These are phyloP conservation scores for Myoxocephalus aenaeus DNA, from an alignment of 2,797 vertebrate genomes.

Conservation along the genomic window DNA sequence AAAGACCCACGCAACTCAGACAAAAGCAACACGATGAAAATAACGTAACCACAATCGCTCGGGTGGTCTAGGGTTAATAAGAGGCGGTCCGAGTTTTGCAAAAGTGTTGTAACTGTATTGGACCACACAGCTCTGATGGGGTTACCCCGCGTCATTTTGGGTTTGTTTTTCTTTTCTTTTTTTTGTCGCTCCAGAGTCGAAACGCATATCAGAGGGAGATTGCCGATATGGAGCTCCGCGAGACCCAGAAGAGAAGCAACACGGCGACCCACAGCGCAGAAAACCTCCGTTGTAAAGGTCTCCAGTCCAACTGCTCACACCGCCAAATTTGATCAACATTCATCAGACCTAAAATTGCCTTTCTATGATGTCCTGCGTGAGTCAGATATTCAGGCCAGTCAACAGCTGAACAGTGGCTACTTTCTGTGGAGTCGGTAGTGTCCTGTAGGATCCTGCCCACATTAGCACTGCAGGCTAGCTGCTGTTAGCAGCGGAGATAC, in stretches of 20 bases:
- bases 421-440: not conserved
- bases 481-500: not conserved
- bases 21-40: no score
- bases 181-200: conserved; percentile 44
- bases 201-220: conserved; percentile 36
- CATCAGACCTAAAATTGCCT: conserved; percentile 8
- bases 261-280: conserved; percentile 28
- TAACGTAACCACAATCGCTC: no score
- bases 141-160: not conserved
- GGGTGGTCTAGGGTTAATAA: no score
- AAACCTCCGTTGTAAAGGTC: conserved; percentile 51
- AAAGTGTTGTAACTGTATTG: not conserved
- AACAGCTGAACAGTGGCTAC: conserved; percentile 21
- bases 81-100: not conserved
- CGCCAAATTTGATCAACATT: not conserved
- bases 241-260: conserved; percentile 42
- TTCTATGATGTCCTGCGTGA: not conserved
- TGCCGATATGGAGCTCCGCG: conserved; percentile 36
- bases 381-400: conserved; percentile 3
- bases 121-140: not conserved
- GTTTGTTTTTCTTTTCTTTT: conserved; percentile 9
- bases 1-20: no score
- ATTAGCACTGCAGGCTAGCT: not conserved
- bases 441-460: not conserved
- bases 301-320: conserved; percentile 19